Evolutionary conservation across 2,113 vertebrate species (phyloP).

Genomic region (Cavia porcellus): DNA sequence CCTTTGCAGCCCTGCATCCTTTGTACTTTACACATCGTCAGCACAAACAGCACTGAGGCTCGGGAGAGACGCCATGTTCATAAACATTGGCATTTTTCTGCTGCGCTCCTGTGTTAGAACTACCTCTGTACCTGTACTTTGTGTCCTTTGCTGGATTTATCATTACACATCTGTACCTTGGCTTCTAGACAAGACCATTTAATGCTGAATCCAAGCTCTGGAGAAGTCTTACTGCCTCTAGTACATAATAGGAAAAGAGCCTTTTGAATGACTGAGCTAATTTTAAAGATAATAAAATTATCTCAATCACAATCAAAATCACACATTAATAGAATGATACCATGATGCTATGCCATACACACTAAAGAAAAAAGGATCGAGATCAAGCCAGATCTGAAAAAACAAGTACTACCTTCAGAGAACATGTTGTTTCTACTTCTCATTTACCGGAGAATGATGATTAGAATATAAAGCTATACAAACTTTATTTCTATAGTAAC

Average conservation of each 20-base stretch:
- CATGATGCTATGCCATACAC: not conserved
- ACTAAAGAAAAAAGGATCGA: not conserved
- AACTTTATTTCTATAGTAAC: not conserved
- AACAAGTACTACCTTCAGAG: not conserved
- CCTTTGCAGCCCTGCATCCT: not conserved
- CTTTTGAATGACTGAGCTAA: not conserved
- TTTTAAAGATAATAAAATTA: slow-evolving; percentile 3
- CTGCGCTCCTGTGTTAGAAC: not conserved
- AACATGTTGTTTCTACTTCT: slow-evolving; percentile 7
- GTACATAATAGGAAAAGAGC: not conserved
- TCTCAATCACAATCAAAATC: slow-evolving; percentile 42
- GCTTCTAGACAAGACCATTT: not conserved
- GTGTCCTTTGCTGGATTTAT: not conserved
- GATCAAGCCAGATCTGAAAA: not conserved
- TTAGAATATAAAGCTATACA: not conserved
- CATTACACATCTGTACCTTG: not conserved
- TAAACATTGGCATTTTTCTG: not conserved
- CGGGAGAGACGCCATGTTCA: not conserved
- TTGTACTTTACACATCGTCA: not conserved
- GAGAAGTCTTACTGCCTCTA: not conserved
- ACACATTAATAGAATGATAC: not conserved
- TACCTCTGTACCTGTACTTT: not conserved
- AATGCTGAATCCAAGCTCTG: not conserved
- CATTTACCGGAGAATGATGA: slow-evolving; percentile 35
- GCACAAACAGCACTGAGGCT: not conserved